Conservation (phyloP, 2,797 vertebrate genomes). For the Malacoraja senta region DNA sequence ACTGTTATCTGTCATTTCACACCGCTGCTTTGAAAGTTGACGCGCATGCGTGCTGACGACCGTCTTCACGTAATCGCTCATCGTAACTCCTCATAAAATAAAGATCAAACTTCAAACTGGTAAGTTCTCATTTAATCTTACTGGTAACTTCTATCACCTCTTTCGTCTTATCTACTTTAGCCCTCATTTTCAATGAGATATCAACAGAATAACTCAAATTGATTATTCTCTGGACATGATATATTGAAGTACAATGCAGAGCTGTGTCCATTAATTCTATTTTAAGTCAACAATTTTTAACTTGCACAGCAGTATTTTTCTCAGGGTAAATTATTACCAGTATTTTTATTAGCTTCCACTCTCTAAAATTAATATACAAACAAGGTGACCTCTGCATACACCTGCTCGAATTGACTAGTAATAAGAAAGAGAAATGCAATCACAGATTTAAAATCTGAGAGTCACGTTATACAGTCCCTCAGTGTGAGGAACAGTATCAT, state of each 20-base stretch:
- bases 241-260: no score
- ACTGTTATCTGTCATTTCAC: no score
- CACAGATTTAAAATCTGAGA: background rate
- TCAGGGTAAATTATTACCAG: background rate
- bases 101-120: no score
- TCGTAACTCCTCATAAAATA: no score
- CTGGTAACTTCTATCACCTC: background rate
- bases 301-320: background rate
- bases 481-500: background rate
- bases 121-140: no score
- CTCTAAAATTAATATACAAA: background rate
- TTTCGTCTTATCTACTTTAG: background rate
- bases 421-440: constrained; percentile 1
- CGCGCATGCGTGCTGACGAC: no score
- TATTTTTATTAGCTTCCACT: background rate
- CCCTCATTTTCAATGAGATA: background rate
- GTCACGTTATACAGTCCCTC: background rate
- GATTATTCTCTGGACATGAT: no score
- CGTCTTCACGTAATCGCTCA: no score
- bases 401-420: background rate
- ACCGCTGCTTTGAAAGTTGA: no score
- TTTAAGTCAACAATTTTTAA: background rate
- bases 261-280: background rate
- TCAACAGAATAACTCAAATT: no score
- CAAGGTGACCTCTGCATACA: background rate